Base-by-base conservation (phyloP, 1,140 invertebrate species). In the Pseudobourletiella spinata region DNA sequence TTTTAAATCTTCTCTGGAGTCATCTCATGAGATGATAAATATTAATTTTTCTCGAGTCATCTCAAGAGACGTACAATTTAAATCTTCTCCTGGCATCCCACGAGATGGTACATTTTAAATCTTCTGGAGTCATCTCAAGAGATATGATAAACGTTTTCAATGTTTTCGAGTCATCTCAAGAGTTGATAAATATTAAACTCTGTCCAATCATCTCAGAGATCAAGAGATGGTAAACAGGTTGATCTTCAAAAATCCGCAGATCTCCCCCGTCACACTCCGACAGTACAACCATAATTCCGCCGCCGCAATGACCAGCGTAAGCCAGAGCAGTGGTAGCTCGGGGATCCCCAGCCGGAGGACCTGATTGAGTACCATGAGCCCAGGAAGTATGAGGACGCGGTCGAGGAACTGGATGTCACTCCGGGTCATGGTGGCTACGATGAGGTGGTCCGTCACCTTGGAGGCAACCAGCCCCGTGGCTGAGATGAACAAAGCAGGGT, bases 381-480 rank as follows among this genome's bases (percentile, higher is more conserved):
- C 82, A 22, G 96, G 96, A 8, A 95, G 94, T 50, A 97, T 74
- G 58, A 98, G 78, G n/a, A 89, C 87, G 75, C 87, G 89, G 79
- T 99, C 96, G 74, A 93, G 83, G 74, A 97, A 90, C 64, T 91
- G 86, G 87, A 99, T 92, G 79, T 96, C 93, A 80, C 91, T 94
- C 77, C 95, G 95, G 3, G 93, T 96, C 95, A 99, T 98, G 74
- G 99, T 95, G 28, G 96, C 95, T 67, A 96, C 92, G 78, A 98
- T 93, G 67, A 99, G 79, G 74, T 91, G 85, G 79, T 96, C 96
- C 35, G 95, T 97, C 59, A 98, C 86, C 84, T 98, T 98, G 6
- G 93, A 91, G 43, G 88, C 85, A 57, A 97, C 89, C 78, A 98
- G 84, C 55, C 95, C 95, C 79, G 98, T 98, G 20, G 91, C 85